Percentiles rank a stretch among this genome's conserved stretches.
These are phyloP conservation scores for Muricea muricata DNA, from an alignment of 92 coral and sea anemone species.

Conservation along the genomic window DNA sequence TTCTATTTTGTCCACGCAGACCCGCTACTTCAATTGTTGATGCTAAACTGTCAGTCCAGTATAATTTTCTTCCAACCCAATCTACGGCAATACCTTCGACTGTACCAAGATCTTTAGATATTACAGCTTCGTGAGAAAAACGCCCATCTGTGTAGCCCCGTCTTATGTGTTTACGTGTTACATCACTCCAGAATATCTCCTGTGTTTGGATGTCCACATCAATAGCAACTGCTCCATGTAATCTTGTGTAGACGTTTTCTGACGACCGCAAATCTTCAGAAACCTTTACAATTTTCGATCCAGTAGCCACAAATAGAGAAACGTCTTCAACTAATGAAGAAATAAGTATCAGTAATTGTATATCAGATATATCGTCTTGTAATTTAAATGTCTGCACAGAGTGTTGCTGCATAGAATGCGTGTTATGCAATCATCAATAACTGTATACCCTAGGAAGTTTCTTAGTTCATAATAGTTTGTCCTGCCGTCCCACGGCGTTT, in stretches of 20 bases:
- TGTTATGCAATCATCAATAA: neutral
- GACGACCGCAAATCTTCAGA: slow-evolving; percentile 25
- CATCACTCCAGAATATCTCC: slow-evolving; percentile 33
- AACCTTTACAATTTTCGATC: neutral
- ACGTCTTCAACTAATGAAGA: neutral
- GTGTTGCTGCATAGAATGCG: too few species aligned
- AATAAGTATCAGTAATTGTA: neutral
- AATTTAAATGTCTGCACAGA: too few species aligned
- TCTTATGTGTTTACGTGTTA: slow-evolving; percentile 30
- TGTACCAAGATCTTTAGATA: slow-evolving; percentile 51
- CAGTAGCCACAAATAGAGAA: slow-evolving; percentile 5
- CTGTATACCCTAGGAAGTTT: too few species aligned
- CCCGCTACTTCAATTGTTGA: slow-evolving; percentile 69
- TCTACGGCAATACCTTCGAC: slow-evolving; percentile 83
- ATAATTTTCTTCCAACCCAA: slow-evolving; percentile 72
- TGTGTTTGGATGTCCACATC: slow-evolving; percentile 41
- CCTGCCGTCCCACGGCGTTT: too few species aligned
- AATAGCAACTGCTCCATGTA: slow-evolving; percentile 12
- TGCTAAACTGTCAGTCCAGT: slow-evolving; percentile 75
- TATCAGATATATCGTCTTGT: too few species aligned
- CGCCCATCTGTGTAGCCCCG: neutral
- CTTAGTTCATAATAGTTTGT: too few species aligned
- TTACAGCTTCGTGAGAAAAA: neutral
- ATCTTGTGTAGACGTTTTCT: neutral
- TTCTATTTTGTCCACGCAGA: slow-evolving; percentile 67